Conservation (phyloP, 2,113 vertebrate genomes). For the Pheucticus melanocephalus region DNA sequence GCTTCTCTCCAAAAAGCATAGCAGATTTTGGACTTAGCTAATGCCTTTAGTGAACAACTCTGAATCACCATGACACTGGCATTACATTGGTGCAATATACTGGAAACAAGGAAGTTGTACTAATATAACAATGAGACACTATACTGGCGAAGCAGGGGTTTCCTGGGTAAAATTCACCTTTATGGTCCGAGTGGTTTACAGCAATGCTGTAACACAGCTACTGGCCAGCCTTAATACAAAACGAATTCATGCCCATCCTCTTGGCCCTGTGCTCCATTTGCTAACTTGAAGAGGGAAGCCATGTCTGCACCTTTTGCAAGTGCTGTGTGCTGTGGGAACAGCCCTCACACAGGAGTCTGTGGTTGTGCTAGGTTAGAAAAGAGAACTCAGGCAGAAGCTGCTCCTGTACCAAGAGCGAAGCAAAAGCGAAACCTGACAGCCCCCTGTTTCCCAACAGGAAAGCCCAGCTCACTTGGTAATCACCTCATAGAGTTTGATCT, state of each 20-base stretch:
- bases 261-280: background rate
- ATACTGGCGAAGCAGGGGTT: background rate
- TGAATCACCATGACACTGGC: background rate
- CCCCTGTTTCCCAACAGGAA: background rate
- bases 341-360: background rate
- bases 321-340: background rate
- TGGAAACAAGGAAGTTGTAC: background rate
- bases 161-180: background rate
- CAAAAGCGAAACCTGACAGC: background rate
- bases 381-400: background rate
- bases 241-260: background rate
- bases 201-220: background rate
- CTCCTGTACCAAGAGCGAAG: accelerated
- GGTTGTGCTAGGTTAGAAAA: background rate
- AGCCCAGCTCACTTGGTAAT: background rate
- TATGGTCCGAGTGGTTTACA: background rate
- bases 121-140: background rate
- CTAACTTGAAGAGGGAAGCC: background rate
- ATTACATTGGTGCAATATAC: background rate
- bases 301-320: accelerated
- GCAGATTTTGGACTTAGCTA: background rate
- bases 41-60: background rate
- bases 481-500: background rate
- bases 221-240: background rate
- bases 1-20: background rate